Evolutionary conservation across 2,113 vertebrate species (phyloP).

Genomic region (Sorex fumeus): DNA sequence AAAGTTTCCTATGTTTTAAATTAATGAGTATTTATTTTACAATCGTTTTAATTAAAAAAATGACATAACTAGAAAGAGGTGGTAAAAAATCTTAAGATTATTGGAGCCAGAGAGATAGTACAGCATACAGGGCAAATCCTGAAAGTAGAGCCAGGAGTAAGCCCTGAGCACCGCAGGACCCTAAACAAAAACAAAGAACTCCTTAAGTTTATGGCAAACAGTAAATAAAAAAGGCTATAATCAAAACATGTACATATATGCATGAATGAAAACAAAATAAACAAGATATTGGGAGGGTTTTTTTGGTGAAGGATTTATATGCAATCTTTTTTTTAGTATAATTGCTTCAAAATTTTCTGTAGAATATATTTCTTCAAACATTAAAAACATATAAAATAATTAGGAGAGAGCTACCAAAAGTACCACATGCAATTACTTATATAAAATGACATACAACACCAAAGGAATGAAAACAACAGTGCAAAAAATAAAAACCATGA

Average conservation of each 20-base stretch:
- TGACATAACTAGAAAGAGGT: too few relatives aligned
- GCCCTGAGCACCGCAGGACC: too few relatives aligned
- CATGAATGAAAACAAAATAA: background rate
- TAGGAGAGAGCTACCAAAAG: background rate
- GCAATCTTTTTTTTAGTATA: background rate
- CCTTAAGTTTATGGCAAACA: background rate
- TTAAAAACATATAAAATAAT: background rate
- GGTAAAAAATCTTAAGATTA: too few relatives aligned
- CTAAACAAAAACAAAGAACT: too few relatives aligned
- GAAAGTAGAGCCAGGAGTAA: too few relatives aligned
- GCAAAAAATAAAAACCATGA: background rate
- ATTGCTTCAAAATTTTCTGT: background rate
- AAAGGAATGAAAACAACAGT: background rate
- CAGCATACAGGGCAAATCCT: too few relatives aligned
- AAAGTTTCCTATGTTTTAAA: constrained; percentile 2
- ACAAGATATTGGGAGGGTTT: background rate
- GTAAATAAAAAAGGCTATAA: constrained; percentile 8
- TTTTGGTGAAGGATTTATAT: background rate
- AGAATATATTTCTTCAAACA: constrained; percentile 13
- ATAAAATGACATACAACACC: constrained; percentile 57
- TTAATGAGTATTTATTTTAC: background rate
- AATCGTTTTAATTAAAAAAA: too few relatives aligned
- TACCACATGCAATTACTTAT: constrained; percentile 33
- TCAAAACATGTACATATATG: background rate
- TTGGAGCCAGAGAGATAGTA: too few relatives aligned